Evolutionary conservation across 2,888 invertebrate genomes (phyloP).

Genomic region (Vesta saturnalis): DNA sequence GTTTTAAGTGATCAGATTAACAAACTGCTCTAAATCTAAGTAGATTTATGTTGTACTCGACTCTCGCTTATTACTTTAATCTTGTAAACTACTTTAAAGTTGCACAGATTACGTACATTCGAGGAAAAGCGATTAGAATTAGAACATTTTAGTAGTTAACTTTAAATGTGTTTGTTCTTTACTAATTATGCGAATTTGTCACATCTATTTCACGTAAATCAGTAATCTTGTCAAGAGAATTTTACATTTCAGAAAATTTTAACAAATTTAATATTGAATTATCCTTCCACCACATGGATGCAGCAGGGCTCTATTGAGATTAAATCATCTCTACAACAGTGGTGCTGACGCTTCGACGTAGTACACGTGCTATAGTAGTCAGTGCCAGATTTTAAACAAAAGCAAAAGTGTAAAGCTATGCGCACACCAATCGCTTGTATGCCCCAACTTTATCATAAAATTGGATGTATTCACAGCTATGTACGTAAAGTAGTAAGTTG

Average conservation of each 20-base stretch:
- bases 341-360: conserved; percentile 58
- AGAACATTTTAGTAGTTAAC: conserved; percentile 6
- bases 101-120: conserved; percentile 3
- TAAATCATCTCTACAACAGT: conserved; percentile 56
- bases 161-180: conserved; percentile 10
- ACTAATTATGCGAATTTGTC: background rate
- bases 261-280: conserved; percentile 1
- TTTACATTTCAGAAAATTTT: background rate
- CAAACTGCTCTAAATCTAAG: conserved; percentile 18
- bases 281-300: conserved; percentile 49
- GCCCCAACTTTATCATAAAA: too few species aligned
- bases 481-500: conserved; percentile 17
- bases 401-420: background rate
- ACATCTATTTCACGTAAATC: background rate
- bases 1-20: conserved; percentile 19
- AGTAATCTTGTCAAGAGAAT: background rate
- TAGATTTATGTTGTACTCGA: conserved; percentile 24
- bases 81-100: conserved; percentile 22
- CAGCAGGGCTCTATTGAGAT: conserved; percentile 54
- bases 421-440: background rate
- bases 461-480: background rate
- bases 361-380: conserved; percentile 54
- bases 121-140: conserved; percentile 24
- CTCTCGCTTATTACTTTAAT: conserved; percentile 27
- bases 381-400: conserved; percentile 42